These are phyloP conservation scores for Caenorhabditis briggsae DNA, from an alignment of 1,140 invertebrate species.

Conservation along the genomic window DNA sequence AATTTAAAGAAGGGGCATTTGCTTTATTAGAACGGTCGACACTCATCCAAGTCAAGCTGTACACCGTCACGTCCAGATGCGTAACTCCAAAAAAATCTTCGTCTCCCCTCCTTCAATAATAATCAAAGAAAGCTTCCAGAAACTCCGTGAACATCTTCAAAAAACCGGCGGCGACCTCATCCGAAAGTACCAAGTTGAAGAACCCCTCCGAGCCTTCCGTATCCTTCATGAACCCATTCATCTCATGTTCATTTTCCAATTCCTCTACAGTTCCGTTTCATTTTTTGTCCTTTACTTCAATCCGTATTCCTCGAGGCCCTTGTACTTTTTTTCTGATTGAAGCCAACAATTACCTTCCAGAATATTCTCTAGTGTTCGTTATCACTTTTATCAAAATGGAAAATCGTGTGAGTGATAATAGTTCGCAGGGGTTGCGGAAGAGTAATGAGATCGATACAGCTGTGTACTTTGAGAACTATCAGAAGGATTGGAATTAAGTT, in stretches of 20 bases:
- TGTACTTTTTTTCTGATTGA: neutral
- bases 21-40: too few species aligned
- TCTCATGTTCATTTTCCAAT: neutral
- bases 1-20: too few species aligned
- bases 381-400: neutral
- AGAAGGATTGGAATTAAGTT: neutral
- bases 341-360: neutral
- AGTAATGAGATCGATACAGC: slow-evolving; percentile 11
- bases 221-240: neutral
- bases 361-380: neutral
- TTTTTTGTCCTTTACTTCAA: slow-evolving; percentile 11
- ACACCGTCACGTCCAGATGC: too few species aligned
- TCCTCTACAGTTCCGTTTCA: neutral
- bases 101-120: too few species aligned
- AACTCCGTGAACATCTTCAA: neutral
- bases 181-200: slow-evolving; percentile 16
- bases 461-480: slow-evolving; percentile 8
- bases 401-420: neutral
- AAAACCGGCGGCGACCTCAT: neutral
- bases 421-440: neutral
- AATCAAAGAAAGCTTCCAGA: neutral
- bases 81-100: neutral
- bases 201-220: neutral
- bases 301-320: neutral
- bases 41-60: too few species aligned